A percentile compares a stretch with the other conserved stretches of the same genome.
Conservation (phyloP, 2,797 vertebrate species). For the Gallirallus australis region DNA sequence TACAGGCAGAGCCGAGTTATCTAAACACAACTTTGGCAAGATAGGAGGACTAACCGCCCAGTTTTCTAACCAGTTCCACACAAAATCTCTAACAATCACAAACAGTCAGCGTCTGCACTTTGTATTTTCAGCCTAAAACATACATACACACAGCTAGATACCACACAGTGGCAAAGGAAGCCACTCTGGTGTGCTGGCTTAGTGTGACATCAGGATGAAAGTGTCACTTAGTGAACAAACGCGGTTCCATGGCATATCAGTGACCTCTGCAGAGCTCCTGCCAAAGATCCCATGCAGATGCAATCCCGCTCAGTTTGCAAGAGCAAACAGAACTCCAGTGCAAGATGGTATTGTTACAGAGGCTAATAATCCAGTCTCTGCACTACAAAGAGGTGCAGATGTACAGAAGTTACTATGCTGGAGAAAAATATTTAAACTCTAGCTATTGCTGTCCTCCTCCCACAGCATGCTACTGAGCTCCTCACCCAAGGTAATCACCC, state of each 20-base stretch:
- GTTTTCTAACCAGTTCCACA: constrained; percentile 32
- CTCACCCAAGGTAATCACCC: neutral
- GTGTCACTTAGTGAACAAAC: constrained; percentile 11
- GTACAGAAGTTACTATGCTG: neutral
- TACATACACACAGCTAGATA: neutral
- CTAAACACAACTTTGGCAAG: constrained; percentile 11
- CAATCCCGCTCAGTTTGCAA: constrained; percentile 16
- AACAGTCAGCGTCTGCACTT: neutral
- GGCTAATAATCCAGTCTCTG: neutral
- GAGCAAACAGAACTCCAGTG: constrained; percentile 12
- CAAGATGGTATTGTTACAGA: neutral
- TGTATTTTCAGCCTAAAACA: neutral
- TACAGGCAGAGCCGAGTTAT: neutral
- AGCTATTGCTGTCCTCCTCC: neutral
- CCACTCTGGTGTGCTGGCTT: neutral
- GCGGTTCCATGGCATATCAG: neutral
- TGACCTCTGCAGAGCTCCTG: neutral
- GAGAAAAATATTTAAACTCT: neutral
- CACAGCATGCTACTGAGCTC: neutral
- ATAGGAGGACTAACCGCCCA: neutral
- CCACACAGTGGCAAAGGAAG: neutral
- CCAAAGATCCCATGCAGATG: neutral
- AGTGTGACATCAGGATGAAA: neutral
- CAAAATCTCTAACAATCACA: neutral
- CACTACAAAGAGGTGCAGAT: neutral